Percentiles rank a stretch among this genome's conserved stretches.
These are phyloP conservation scores for Notothenia coriiceps DNA, from an alignment of 2,113 vertebrate genomes.

Conservation along the genomic window DNA sequence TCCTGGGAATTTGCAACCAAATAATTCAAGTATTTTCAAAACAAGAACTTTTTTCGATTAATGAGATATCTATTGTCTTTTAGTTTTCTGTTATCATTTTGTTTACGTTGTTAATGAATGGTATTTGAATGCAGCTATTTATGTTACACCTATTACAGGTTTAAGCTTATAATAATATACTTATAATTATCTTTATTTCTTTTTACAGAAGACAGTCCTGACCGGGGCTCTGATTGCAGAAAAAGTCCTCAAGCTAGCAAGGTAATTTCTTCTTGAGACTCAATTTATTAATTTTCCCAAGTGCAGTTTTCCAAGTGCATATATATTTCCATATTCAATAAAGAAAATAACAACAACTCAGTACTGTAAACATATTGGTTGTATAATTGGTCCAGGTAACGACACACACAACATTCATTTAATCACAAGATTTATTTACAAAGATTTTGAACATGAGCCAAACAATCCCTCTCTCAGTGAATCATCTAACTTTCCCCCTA, in stretches of 20 bases:
- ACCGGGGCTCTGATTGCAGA: constrained; percentile 45
- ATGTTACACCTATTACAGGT: no score
- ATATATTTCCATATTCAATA: background rate
- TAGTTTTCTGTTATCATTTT: constrained; percentile 5
- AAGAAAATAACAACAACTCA: no score
- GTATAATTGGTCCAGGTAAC: no score
- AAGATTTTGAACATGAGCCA: no score
- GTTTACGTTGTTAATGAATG: background rate
- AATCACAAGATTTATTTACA: no score
- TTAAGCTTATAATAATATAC: no score
- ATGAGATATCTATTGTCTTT: background rate
- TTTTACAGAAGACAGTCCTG: constrained; percentile 50
- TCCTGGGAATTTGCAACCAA: background rate
- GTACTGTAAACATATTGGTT: no score
- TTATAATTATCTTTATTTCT: constrained; percentile 1
- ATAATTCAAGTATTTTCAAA: background rate
- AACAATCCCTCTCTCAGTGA: no score
- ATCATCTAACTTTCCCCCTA: no score
- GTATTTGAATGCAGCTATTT: no score
- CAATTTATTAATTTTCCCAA: background rate
- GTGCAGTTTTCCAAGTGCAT: no score
- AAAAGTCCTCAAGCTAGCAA: constrained; percentile 36
- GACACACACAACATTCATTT: no score
- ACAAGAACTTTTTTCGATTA: background rate
- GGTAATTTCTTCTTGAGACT: constrained; percentile 42